Conservation (phyloP, 2,888 invertebrate genomes). For the Orthosia gracilis region DNA sequence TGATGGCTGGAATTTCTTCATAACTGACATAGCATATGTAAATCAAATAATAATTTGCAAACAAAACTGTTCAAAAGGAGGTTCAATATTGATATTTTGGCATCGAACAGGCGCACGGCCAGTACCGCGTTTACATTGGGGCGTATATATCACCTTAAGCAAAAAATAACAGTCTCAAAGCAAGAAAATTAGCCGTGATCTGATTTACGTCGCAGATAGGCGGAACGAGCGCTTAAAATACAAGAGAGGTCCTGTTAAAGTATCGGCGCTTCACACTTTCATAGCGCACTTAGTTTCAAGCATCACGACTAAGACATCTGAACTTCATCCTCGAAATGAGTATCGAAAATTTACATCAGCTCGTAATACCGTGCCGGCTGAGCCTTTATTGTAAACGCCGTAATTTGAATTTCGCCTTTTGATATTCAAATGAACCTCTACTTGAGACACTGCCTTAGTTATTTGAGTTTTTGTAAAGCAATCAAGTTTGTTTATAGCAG, state of each 20-base stretch:
- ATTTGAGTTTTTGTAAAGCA: slow-evolving; percentile 91
- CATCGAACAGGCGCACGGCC: too few relatives aligned
- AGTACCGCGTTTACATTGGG: too few relatives aligned
- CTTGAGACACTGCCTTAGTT: slow-evolving; percentile 91
- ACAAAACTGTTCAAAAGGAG: too few relatives aligned
- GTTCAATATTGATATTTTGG: too few relatives aligned
- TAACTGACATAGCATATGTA: too few relatives aligned
- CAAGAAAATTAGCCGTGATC: slow-evolving; percentile 57
- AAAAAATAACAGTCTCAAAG: slow-evolving; percentile 36
- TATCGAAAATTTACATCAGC: slow-evolving; percentile 91
- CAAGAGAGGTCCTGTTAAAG: slow-evolving; percentile 64
- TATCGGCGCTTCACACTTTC: slow-evolving; percentile 64
- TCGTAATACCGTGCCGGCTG: slow-evolving; percentile 89
- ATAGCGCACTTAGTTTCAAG: slow-evolving; percentile 73
- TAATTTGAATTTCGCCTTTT: slow-evolving; percentile 91
- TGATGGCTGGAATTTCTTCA: too few relatives aligned
- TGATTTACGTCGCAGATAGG: slow-evolving; percentile 60
- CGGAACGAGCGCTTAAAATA: slow-evolving; percentile 61
- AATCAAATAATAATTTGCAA: too few relatives aligned
- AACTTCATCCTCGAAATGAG: slow-evolving; percentile 90
- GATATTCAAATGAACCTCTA: slow-evolving; percentile 91
- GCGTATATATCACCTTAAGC: too few relatives aligned
- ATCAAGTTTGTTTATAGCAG: slow-evolving; percentile 91
- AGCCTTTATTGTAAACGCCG: slow-evolving; percentile 91
- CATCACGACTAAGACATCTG: slow-evolving; percentile 85